phyloP scores from a whole-genome alignment of 2,797 vertebrate genomes.

The Carduelis carduelis region DNA sequence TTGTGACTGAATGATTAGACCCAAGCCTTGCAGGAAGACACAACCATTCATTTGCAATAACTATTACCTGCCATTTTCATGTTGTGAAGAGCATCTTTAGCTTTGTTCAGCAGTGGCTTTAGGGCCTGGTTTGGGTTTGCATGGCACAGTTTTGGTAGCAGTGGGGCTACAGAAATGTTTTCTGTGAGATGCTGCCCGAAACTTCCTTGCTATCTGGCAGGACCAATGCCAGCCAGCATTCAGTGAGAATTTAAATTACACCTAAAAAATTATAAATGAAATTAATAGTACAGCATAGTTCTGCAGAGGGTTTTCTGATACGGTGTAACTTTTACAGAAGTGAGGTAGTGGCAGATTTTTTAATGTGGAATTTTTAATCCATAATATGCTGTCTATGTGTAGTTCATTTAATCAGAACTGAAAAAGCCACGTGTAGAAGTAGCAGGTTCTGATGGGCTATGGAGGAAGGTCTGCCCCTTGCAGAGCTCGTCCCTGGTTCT shows the following conservation, averaged over 20 bases:
- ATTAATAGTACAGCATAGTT: not conserved
- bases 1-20: not conserved
- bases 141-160: not conserved
- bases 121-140: not conserved
- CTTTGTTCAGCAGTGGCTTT: not conserved
- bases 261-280: not conserved
- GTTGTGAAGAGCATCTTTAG: not conserved
- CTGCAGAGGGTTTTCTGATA: not conserved
- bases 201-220: fast-evolving
- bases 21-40: not conserved
- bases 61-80: not conserved
- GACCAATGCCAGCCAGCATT: fast-evolving
- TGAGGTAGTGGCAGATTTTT: not conserved
- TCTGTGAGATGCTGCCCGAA: not conserved
- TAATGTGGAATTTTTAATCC: not conserved
- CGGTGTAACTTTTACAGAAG: fast-evolving
- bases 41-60: not conserved
- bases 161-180: not conserved
- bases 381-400: not conserved
- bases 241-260: not conserved
- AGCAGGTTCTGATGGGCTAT: not conserved
- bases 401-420: not conserved
- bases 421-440: not conserved
- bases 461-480: not conserved
- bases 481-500: not conserved